Percentiles rank a stretch among this genome's conserved stretches.
Conservation (phyloP, 2,888 invertebrate species). For the Piscicola geometra region DNA sequence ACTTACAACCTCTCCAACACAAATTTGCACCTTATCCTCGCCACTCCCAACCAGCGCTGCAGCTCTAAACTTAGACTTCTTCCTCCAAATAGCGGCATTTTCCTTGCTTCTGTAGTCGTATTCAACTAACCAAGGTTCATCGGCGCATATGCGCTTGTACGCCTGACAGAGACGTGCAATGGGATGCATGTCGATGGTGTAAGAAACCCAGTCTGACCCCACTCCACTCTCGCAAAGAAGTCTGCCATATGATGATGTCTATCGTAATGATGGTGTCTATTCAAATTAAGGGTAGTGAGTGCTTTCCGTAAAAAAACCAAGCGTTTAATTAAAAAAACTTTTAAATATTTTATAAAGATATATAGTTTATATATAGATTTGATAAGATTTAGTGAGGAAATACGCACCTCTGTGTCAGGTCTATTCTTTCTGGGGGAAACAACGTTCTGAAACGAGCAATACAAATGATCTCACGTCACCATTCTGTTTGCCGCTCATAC, state of each 20-base stretch:
- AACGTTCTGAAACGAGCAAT: conserved; percentile 62
- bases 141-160: conserved; percentile 67
- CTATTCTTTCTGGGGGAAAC: conserved; percentile 70
- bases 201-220: conserved; percentile 67
- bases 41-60: no score
- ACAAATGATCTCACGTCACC: no score
- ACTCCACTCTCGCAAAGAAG: conserved; percentile 71
- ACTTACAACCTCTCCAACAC: no score
- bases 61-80: conserved; percentile 17
- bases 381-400: not conserved
- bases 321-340: no score
- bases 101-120: conserved; percentile 67
- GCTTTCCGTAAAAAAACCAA: no score
- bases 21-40: no score
- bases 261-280: no score
- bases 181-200: conserved; percentile 72
- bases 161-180: conserved; percentile 71
- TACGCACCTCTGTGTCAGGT: conserved; percentile 60
- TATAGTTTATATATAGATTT: no score
- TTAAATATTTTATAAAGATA: no score
- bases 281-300: no score
- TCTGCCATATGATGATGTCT: conserved; percentile 52
- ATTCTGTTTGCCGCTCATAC: no score
- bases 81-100: conserved; percentile 42
- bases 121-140: conserved; percentile 51